These are phyloP conservation scores for Hyalella azteca DNA, from an alignment of 2,888 invertebrate species.

Conservation along the genomic window DNA sequence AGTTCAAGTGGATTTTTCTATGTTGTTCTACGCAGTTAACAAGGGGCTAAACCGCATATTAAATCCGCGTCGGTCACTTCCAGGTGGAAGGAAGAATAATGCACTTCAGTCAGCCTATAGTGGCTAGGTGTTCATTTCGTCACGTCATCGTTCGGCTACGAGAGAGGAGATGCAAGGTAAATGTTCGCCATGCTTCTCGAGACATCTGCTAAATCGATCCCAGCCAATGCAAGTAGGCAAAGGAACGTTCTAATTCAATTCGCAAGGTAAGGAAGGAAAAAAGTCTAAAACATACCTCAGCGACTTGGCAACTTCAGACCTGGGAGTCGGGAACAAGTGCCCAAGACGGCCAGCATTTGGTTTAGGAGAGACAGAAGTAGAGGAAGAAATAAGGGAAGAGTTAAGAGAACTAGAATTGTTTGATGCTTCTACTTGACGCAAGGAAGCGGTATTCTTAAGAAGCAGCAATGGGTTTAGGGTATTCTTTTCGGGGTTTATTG, in stretches of 20 bases:
- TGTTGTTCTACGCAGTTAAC: conserved; percentile 22
- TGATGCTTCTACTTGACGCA: conserved; percentile 30
- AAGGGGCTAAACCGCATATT: not conserved
- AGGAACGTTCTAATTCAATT: conserved; percentile 17
- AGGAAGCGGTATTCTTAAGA: not conserved
- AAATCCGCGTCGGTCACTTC: not conserved
- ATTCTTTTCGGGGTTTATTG: conserved; percentile 4
- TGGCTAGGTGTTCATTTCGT: not conserved
- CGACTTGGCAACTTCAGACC: conserved; percentile 36
- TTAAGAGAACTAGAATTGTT: conserved; percentile 25
- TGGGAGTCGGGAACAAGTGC: conserved; percentile 38
- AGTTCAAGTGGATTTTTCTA: not conserved
- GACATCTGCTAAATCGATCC: conserved; percentile 9
- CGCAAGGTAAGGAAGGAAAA: conserved; percentile 33
- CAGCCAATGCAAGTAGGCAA: conserved; percentile 14
- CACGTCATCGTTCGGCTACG: conserved; percentile 8
- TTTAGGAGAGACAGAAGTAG: conserved; percentile 27
- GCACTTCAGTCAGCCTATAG: not conserved
- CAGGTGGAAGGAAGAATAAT: not conserved
- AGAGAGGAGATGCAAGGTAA: conserved; percentile 18
- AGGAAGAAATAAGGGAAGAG: conserved; percentile 1
- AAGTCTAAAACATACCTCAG: conserved; percentile 35
- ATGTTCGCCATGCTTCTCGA: conserved; percentile 34
- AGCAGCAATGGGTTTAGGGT: conserved; percentile 8
- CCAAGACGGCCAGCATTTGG: conserved; percentile 29